Conservation (phyloP, 2,888 invertebrate species). For the Melanargia galathea region DNA sequence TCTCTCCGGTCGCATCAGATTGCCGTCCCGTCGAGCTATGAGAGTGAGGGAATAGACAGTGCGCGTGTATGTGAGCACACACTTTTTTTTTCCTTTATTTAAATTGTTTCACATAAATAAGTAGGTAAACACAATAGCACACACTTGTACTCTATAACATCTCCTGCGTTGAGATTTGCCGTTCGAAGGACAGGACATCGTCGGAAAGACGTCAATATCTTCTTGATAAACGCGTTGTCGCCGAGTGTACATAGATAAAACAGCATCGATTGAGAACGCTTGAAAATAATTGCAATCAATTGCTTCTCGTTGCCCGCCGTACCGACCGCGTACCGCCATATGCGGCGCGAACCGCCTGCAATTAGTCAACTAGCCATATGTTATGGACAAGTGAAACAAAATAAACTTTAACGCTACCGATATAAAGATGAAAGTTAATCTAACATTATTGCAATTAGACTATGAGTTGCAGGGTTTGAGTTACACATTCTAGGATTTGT, state of each 20-base stretch:
- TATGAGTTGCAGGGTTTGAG: background rate
- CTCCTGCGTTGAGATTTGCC: too few species aligned
- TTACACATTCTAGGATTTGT: background rate
- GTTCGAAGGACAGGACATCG: too few species aligned
- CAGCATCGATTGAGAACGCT: constrained; percentile 29
- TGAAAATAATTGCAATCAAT: constrained; percentile 38
- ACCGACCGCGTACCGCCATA: constrained; percentile 19
- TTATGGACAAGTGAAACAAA: background rate
- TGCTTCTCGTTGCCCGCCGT: constrained; percentile 34
- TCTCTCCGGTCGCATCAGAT: too few species aligned
- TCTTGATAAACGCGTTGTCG: background rate
- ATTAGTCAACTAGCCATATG: constrained; percentile 40
- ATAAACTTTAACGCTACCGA: background rate
- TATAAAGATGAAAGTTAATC: background rate
- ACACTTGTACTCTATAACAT: too few species aligned
- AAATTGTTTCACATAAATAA: too few species aligned
- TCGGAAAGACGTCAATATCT: too few species aligned
- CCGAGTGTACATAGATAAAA: constrained; percentile 17
- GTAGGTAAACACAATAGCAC: too few species aligned
- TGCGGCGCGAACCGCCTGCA: constrained; percentile 16
- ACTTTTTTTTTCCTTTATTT: too few species aligned
- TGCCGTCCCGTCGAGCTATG: too few species aligned
- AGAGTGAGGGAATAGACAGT: too few species aligned
- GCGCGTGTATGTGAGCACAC: too few species aligned
- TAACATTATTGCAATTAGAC: background rate